phyloP scores from a whole-genome alignment of 2,797 vertebrate species.

The Thamnophis elegans region DNA sequence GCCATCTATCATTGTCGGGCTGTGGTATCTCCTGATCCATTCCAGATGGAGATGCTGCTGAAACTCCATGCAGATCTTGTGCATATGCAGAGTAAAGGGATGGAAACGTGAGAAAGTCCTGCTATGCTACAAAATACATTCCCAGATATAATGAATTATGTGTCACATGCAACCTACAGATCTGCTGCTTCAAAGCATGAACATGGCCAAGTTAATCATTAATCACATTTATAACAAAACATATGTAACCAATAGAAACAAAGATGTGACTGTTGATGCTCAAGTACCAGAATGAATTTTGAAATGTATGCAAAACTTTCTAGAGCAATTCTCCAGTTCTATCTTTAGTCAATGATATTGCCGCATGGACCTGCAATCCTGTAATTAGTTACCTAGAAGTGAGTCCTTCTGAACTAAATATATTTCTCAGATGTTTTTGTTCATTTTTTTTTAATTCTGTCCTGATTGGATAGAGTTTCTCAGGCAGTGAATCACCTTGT shows the following conservation, averaged over 20 bases:
- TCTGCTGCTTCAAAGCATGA: conserved; percentile 42
- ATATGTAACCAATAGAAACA: conserved; percentile 13
- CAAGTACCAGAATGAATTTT: neutral
- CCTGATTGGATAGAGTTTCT: neutral
- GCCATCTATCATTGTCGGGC: conserved; percentile 46
- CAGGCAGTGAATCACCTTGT: neutral
- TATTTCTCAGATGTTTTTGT: neutral
- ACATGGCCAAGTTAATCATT: conserved; percentile 15
- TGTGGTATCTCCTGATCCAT: conserved; percentile 56
- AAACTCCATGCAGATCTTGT: conserved; percentile 48
- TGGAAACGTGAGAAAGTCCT: conserved; percentile 37
- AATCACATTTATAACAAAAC: conserved; percentile 35
- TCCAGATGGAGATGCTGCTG: conserved; percentile 45
- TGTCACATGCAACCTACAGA: conserved; percentile 27
- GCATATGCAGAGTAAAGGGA: conserved; percentile 46
- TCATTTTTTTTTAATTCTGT: neutral
- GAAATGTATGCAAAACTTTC: neutral
- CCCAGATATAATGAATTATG: conserved; percentile 46
- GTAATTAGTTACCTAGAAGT: neutral
- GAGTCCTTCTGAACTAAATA: neutral
- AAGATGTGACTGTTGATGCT: conserved; percentile 22
- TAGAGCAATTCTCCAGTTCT: neutral
- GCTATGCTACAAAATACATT: conserved; percentile 34
- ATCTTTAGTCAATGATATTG: neutral
- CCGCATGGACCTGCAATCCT: neutral